Evolutionary conservation across 2,888 invertebrate species (phyloP).

Genomic region (Leptinotarsa rubiginosa): DNA sequence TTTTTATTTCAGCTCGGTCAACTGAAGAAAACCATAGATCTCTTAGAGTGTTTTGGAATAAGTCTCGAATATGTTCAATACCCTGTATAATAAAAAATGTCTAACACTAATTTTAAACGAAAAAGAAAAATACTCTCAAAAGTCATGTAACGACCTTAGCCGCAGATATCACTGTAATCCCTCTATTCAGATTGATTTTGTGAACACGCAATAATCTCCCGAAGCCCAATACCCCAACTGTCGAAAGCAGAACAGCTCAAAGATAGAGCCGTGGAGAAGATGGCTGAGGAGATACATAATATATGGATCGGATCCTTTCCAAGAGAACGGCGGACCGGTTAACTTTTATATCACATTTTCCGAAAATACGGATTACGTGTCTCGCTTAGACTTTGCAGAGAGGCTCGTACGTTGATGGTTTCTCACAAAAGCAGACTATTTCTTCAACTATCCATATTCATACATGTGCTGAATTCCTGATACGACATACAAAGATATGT

Average conservation of each 20-base stretch:
- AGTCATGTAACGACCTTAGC: not conserved
- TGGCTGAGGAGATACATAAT: conserved; percentile 24
- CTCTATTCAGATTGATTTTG: conserved; percentile 1
- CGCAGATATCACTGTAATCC: not conserved
- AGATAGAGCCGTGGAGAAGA: conserved; percentile 13
- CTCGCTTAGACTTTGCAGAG: conserved; percentile 45
- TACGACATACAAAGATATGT: conserved; percentile 26
- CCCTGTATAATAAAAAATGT: too few species aligned
- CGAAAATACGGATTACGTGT: conserved; percentile 49
- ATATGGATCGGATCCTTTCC: conserved; percentile 18
- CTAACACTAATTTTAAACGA: too few species aligned
- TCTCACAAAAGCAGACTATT: conserved; percentile 48
- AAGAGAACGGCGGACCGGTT: conserved; percentile 24
- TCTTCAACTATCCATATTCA: conserved; percentile 50
- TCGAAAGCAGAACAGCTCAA: conserved; percentile 6
- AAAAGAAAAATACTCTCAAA: too few species aligned
- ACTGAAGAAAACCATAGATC: too few species aligned
- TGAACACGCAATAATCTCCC: not conserved
- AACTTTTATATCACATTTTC: conserved; percentile 48
- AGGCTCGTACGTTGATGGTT: conserved; percentile 39
- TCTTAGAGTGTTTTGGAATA: too few species aligned
- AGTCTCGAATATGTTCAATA: too few species aligned
- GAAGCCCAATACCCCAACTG: conserved; percentile 1
- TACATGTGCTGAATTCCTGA: conserved; percentile 48
- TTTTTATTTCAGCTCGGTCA: too few species aligned